Base-by-base conservation (phyloP, 2,113 vertebrate species). In the Myiozetetes cayanensis region DNA sequence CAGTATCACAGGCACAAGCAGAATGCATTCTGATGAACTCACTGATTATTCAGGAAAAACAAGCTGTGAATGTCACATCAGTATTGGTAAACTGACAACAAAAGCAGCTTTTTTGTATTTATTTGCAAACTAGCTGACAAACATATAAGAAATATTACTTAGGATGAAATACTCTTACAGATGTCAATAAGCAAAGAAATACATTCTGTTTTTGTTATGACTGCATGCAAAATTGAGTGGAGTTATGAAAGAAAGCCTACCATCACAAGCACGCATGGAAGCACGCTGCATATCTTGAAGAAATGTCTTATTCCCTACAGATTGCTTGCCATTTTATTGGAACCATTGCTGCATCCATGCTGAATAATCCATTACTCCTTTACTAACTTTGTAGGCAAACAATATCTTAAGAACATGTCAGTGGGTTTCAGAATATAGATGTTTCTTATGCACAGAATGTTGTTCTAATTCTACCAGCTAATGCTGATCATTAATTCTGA, bases 121-220 rank as follows among this genome's bases (percentile, higher is more conserved):
- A 96, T 97, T 97, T 98, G 89, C 74, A 94, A 97, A 93, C 89
- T 71, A 95, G 59, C 87, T 97, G 89, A 94, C 95, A 93, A 96
- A 97, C 70, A 93, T 79, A 1, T 9, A 91, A 95, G 90, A 96
- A 94, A 95, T 88, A 94, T 87, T 96, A 87, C 53, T 89, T 67
- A 63, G 70, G 79, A 91, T 82, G 30, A 97, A 97, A 93, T 70
- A 58, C 68, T 92, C 82, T 96, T 91, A 78, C 35, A 37, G 31
- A 84, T 88, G 78, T 37, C 94, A 96, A 95, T 95, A 96, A 97
- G 87, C 41, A 94, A 87, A 87, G 61, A 94, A 95, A 95, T 35
- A 85, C 9, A 78, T 91, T 73, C 73, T 47, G 10, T 9, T 88
- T 96, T 96, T 55, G 21, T 83, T 91, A 67, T 5, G 14, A 83